Conservation (phyloP, 2,888 invertebrate genomes). For the Sturmia bella region DNA sequence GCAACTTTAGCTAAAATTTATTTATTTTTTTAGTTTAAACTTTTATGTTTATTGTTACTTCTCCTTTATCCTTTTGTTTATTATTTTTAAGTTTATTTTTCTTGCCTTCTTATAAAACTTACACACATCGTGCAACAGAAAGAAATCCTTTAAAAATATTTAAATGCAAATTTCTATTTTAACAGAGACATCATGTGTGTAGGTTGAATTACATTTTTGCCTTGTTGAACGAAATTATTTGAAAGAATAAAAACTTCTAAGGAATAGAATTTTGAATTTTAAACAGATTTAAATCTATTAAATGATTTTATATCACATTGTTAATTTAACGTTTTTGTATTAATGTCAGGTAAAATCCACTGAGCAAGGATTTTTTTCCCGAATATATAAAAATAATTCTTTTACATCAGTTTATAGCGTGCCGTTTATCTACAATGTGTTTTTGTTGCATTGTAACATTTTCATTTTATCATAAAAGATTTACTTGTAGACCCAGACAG, state of each 20-base stretch:
- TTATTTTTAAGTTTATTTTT: slow-evolving; percentile 30
- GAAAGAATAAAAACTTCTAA: slow-evolving; percentile 33
- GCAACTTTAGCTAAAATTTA: slow-evolving; percentile 25
- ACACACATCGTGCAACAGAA: slow-evolving; percentile 24
- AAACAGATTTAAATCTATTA: neutral
- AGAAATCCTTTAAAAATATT: slow-evolving; percentile 51
- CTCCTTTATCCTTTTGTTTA: slow-evolving; percentile 52
- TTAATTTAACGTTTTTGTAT: neutral
- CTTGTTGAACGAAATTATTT: neutral
- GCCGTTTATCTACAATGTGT: slow-evolving; percentile 36
- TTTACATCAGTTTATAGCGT: slow-evolving; percentile 2
- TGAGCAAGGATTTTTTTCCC: neutral
- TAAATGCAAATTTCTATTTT: slow-evolving; percentile 37
- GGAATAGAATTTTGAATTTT: neutral
- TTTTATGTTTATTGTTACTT: slow-evolving; percentile 49
- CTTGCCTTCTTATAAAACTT: neutral
- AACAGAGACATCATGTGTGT: slow-evolving; percentile 27
- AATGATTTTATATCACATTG: neutral
- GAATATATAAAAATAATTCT: neutral
- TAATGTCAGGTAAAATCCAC: too few species aligned
- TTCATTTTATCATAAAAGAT: slow-evolving; percentile 45
- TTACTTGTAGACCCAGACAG: slow-evolving; percentile 45
- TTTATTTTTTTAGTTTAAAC: slow-evolving; percentile 27
- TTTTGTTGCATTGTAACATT: slow-evolving; percentile 16
- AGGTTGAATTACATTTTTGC: slow-evolving; percentile 7